Evolutionary conservation across 2,113 vertebrate genomes (phyloP), one percentile per base, ranked within the genome.

Genomic region (Rhadina sibilatrix): DNA sequence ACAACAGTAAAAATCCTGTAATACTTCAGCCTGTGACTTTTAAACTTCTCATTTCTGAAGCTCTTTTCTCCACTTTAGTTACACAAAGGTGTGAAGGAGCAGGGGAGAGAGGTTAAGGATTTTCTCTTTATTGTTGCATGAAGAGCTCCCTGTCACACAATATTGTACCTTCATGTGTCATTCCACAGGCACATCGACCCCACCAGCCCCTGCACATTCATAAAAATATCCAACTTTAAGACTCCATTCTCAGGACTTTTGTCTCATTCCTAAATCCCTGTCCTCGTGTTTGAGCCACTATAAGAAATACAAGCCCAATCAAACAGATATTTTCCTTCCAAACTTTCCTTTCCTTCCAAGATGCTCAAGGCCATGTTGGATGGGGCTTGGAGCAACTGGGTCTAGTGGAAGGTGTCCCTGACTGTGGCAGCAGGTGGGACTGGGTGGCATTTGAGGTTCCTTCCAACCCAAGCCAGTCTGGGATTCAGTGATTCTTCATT

Each of bases 121-220:
- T 64, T 80, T 44, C 27, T 30, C 52, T 30, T 37, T 7, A 8
- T 11, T 56, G 64, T 4, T 20, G 23, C 15, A 18, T 3, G 18
- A 40, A 59, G 20, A 44, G 46, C 27, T 65, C 25, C 33, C 28
- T 24, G 33, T 28, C 57, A 56, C 44, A 31, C 53, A 28, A 11
- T 6, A 2, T 8, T 61, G 13, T 7, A 6, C 44, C 66, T 11
- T 28, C 53, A 31, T 0, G 0, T 10, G 37, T 9, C 63, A 25
- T 7, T 54, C 37, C 19, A 24, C 10, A 42, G 31, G 35, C 59
- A 53, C 6, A 15, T 9, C 1, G 1, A 46, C 17, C 47, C 28
- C 38, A 15, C 15, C 66, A 33, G 11, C 12, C n/a, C 49, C 69
- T 63, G 50, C 30, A 7, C 6, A 1, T 21, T 56, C 42, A 35